Evolutionary conservation across 2,797 vertebrate genomes (phyloP), one percentile per base, ranked within the genome.

Genomic region (Ispidina picta): DNA sequence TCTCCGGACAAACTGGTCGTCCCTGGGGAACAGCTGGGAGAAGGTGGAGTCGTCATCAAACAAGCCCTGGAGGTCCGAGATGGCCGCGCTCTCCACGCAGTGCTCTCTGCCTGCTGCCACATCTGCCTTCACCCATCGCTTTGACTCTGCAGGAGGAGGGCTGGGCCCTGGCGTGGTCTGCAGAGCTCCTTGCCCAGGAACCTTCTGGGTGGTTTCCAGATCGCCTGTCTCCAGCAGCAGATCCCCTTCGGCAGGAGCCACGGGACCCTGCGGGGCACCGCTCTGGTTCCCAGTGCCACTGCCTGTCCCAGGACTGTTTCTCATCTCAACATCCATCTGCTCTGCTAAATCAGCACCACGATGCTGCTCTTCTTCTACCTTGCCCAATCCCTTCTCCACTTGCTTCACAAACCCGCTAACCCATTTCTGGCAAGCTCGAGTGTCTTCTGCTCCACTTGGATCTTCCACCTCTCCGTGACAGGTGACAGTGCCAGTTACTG

Each of bases 1-100:
- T 91, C 98, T 98, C 63, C 97, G 97, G 82, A 98, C 98, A 46
- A 97, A 94, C 86, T 98, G 98, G 46, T 98, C 98, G 1, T 98
- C 98, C 91, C 98, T 93, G 48, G 99, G 99, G 89, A 99, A 99
- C 55, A 99, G 97, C 93, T 98, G 98, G 20, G 99, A 98, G 93
- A 99, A 99, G 0, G 98, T 98, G 74, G 97, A 97, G 46, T 99
- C 98, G 1, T 99, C 98, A 1, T 99, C 99, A 7, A 98, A 97
- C 26, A 98, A 89, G 83, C 97, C 96, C 81, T 97, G 98, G 48
- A 98, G 97, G 83, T 98, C 98, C 0, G 97, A 22, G 49, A 21
- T 2, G 5, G 35, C 66, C 0, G 1, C 0, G 17, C 51, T 83
- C 3, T 83, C 82, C 56, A 29, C 1, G 0, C 66, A 25, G 4